Evolutionary conservation across 2,113 vertebrate species (phyloP).

Genomic region (Tetrao urogallus): DNA sequence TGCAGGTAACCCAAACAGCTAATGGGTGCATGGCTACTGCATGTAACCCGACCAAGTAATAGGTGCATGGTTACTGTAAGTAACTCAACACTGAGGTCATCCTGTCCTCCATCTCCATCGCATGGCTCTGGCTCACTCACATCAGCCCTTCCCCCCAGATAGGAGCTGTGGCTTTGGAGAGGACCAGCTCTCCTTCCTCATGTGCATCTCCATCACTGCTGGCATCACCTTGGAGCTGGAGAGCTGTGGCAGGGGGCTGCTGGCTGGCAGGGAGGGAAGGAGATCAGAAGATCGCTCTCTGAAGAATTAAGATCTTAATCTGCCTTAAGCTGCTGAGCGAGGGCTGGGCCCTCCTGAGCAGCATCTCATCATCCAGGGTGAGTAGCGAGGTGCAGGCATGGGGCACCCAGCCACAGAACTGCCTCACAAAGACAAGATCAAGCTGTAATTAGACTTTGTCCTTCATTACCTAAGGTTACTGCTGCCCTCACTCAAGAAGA

Average conservation of each 20-base stretch:
- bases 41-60: neutral
- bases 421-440: neutral
- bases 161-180: neutral
- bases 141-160: too few species aligned
- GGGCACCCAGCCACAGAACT: neutral
- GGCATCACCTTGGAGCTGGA: neutral
- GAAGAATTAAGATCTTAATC: constrained; percentile 55
- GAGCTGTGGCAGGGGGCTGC: neutral
- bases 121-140: neutral
- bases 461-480: constrained; percentile 15
- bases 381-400: neutral
- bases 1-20: too few species aligned
- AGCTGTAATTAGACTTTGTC: constrained; percentile 9
- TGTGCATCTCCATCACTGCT: neutral
- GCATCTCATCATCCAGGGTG: neutral
- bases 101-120: accelerated
- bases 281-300: constrained; percentile 59
- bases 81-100: neutral
- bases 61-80: neutral
- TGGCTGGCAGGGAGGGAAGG: constrained; percentile 5
- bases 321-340: constrained; percentile 11
- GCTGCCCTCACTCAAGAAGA: neutral
- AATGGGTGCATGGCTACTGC: neutral
- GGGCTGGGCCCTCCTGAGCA: neutral
- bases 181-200: accelerated